Evolutionary conservation across 2,888 invertebrate species (phyloP), one percentile per base, ranked within the genome.

Genomic region (Andrena marginata): DNA sequence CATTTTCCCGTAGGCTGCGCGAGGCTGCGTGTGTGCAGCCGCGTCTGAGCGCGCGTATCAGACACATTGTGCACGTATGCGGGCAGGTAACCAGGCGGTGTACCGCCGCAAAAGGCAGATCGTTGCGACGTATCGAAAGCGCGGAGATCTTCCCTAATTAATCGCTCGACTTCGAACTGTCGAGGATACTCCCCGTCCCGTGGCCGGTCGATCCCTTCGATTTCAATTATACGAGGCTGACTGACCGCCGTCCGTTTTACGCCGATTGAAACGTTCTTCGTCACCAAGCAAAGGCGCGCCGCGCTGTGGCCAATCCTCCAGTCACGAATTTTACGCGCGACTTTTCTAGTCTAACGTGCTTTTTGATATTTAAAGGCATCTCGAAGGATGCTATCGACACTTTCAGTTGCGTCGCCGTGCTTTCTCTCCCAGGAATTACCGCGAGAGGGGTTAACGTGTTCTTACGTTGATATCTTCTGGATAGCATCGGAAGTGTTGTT

Each of bases 181-280:
- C 64, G n/a, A 59, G 5, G 16, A 29, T 51, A 26, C 65, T n/a
- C 67, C 16, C 31, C n/a, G 8, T 20, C 23, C 26, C 49, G 65
- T 69, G 35, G 56, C 51, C 63, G 48, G 20, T 42, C 63, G 42
- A 10, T 64, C 49, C 20, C 35, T 51, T 59, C 62, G 48, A 70
- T 76, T 60, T 67, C 83, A 82, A 83, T 82, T 82, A 74, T 75
- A 54, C 82, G 26, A 35, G 29, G 31, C 10, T 63, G 71, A 82
- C 69, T 29, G 75, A 76, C 71, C 48, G 56, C 51, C 35, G 82
- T 77, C 62, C 62, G 48, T 65, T 83, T 82, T 72, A 77, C 63
- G 59, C 68, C 67, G 82, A 82, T 80, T 81, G 67, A 82, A 82
- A 80, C 51, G 82, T 82, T 82, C 60, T n/a, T 59, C 76, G 31